These are phyloP conservation scores for Nebria brevicollis DNA, from an alignment of 2,888 invertebrate genomes.

Conservation along the genomic window DNA sequence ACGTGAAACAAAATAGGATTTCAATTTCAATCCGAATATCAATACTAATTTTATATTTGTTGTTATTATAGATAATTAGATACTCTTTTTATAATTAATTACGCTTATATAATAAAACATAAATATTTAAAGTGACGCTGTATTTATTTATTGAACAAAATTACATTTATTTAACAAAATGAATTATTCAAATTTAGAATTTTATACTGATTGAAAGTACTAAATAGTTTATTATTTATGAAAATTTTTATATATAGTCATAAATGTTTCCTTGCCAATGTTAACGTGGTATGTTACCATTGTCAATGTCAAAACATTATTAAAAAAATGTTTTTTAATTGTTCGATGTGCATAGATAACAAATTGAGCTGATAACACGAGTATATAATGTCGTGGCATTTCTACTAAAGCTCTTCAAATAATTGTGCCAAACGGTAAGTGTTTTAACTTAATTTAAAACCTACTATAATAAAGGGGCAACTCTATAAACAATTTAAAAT, in stretches of 20 bases:
- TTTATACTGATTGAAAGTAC: not conserved
- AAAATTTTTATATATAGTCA: not conserved
- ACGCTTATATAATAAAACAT: not conserved
- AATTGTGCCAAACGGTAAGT: conserved; percentile 37
- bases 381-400: conserved; percentile 43
- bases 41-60: too few relatives aligned
- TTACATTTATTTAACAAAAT: too few relatives aligned
- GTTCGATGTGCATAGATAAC: conserved; percentile 35
- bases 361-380: conserved; percentile 31
- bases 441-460: not conserved
- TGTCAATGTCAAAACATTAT: conserved; percentile 41
- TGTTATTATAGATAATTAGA: too few relatives aligned
- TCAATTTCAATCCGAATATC: not conserved
- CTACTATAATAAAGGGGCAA: not conserved
- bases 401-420: conserved; percentile 18
- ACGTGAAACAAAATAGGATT: not conserved
- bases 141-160: too few relatives aligned
- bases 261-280: not conserved
- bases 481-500: not conserved
- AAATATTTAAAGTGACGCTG: too few relatives aligned
- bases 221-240: not conserved
- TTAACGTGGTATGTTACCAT: conserved; percentile 28
- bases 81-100: not conserved
- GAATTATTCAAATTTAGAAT: not conserved
- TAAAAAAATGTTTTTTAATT: conserved; percentile 33